phyloP scores from a whole-genome alignment of 2,797 vertebrate genomes.

The Sebastes wilsoni region DNA sequence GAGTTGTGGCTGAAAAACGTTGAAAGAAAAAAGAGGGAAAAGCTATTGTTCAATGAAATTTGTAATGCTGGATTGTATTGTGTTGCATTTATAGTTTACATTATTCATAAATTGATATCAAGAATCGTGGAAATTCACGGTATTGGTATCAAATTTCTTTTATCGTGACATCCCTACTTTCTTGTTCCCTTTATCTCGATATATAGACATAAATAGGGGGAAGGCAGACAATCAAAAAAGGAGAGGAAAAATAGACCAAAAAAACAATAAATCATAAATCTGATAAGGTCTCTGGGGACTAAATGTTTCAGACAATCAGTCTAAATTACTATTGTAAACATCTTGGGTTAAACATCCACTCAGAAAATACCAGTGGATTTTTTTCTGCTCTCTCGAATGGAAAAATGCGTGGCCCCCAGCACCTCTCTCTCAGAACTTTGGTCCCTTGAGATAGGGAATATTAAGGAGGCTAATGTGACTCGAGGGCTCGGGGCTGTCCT shows the following conservation, averaged over 20 bases:
- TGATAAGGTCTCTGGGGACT: constrained; percentile 19
- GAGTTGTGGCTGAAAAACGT: too few species aligned
- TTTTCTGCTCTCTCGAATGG: constrained; percentile 68
- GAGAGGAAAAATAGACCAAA: background rate
- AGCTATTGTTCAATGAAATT: too few species aligned
- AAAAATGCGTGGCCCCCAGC: constrained; percentile 79
- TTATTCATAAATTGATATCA: too few species aligned
- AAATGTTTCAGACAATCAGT: constrained; percentile 37
- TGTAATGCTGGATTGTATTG: too few species aligned
- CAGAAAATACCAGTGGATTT: constrained; percentile 53
- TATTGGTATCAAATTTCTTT: background rate
- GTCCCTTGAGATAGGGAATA: constrained; percentile 80
- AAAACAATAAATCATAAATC: constrained; percentile 3
- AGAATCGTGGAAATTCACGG: too few species aligned
- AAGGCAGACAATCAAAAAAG: background rate
- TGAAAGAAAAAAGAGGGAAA: too few species aligned
- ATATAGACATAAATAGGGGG: background rate
- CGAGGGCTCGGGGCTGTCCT: constrained; percentile 59
- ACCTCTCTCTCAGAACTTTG: constrained; percentile 70
- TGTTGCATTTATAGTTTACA: too few species aligned
- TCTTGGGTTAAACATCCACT: constrained; percentile 57
- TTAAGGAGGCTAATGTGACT: constrained; percentile 78
- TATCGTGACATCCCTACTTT: background rate
- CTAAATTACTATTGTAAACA: constrained; percentile 69
- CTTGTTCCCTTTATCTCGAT: background rate